These are phyloP conservation scores for Cygnus buccinator DNA, from an alignment of 2,113 vertebrate species.

Conservation along the genomic window DNA sequence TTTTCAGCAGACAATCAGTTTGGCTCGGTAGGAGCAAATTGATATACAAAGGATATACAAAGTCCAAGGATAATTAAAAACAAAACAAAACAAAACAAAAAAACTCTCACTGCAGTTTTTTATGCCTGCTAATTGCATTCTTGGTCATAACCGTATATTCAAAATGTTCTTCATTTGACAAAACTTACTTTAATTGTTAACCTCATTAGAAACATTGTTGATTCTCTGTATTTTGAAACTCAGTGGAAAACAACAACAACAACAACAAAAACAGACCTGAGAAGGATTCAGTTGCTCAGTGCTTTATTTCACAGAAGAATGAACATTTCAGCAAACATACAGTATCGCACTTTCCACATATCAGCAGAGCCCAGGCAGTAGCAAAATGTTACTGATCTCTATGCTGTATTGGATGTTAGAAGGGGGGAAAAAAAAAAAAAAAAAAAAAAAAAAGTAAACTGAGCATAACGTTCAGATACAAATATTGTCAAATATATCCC, in stretches of 20 bases:
- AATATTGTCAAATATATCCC: not conserved
- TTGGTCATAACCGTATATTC: not conserved
- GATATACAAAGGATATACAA: not conserved
- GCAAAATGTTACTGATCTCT: conserved; percentile 13
- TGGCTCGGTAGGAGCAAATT: not conserved
- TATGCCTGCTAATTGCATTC: not conserved
- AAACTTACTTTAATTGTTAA: not conserved
- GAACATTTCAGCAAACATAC: conserved; percentile 24
- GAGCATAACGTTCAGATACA: not conserved
- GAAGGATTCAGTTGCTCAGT: conserved; percentile 12
- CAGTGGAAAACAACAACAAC: not conserved
- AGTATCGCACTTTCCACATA: conserved; percentile 9
- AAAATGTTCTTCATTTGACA: not conserved
- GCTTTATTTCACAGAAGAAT: conserved; percentile 61
- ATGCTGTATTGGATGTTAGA: not conserved
- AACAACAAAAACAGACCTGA: not conserved
- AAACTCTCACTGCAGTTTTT: not conserved
- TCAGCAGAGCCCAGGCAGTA: conserved; percentile 43
- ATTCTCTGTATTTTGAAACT: not conserved
- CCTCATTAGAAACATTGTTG: not conserved
- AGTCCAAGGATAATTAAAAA: not conserved
- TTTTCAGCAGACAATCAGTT: not conserved
- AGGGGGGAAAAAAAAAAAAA: not conserved
- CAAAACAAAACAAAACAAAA: not conserved
- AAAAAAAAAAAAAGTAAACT: not conserved